Conservation (phyloP, 2,797 vertebrate species). For the Sardinella longiceps region DNA sequence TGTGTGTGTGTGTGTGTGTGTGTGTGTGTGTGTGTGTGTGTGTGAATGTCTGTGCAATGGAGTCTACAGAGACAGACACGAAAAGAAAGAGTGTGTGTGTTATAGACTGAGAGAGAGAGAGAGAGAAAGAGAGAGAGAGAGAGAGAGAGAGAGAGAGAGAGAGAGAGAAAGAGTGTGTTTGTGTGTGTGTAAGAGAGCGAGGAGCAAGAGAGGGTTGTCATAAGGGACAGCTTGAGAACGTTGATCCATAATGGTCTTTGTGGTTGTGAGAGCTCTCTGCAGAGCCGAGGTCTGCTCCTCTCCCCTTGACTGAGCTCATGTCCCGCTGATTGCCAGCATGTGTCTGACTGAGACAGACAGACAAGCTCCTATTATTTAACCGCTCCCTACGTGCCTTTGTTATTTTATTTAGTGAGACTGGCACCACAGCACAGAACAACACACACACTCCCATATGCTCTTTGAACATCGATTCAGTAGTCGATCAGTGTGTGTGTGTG, state of each 20-base stretch:
- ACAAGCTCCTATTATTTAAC: not conserved
- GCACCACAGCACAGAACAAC: not conserved
- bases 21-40: slow-evolving; percentile 32
- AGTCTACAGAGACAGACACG: not conserved
- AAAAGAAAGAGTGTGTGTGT: not conserved
- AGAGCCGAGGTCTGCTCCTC: slow-evolving; percentile 57
- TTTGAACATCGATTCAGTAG: not conserved
- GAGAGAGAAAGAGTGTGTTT: slow-evolving; percentile 3
- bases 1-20: not conserved
- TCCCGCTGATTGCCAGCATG: too few relatives aligned
- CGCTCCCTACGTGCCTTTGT: not conserved
- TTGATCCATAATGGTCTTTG: slow-evolving; percentile 52
- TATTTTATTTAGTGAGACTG: not conserved
- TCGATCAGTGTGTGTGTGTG: not conserved
- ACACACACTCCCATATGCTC: not conserved
- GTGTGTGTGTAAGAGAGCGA: slow-evolving; percentile 30
- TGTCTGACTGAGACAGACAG: not conserved
- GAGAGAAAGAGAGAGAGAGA: slow-evolving; percentile 14
- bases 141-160: not conserved
- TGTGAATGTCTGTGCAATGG: not conserved
- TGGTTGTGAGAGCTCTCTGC: slow-evolving; percentile 67
- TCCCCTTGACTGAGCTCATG: too few relatives aligned
- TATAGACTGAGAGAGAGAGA: slow-evolving; percentile 17
- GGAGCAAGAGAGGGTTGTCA: slow-evolving; percentile 13
- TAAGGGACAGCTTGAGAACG: slow-evolving; percentile 28